These are phyloP conservation scores for Nixonia krombeini DNA, from an alignment of 1,140 invertebrate genomes.

Conservation along the genomic window DNA sequence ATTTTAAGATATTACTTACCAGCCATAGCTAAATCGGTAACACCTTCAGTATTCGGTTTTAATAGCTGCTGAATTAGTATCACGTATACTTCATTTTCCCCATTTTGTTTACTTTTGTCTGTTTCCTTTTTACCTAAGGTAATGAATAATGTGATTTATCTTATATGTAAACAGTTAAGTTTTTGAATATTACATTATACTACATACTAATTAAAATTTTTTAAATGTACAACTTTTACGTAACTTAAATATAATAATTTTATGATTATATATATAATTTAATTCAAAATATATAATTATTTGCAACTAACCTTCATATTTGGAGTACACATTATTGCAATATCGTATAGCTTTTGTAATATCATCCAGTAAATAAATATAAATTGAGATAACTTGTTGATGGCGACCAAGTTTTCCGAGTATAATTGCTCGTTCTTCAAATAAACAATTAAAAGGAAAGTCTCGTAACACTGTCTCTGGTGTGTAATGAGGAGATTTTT, in stretches of 20 bases:
- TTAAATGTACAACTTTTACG: too few species aligned
- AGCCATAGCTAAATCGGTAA: conserved; percentile 59
- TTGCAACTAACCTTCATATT: conserved; percentile 57
- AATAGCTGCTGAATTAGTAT: conserved; percentile 77
- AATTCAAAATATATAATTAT: not conserved
- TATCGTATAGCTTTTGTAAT: conserved; percentile 86
- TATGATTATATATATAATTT: too few species aligned
- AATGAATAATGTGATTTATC: conserved; percentile 11
- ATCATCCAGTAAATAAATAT: conserved; percentile 87
- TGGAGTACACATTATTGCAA: conserved; percentile 80
- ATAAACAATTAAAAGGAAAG: conserved; percentile 88
- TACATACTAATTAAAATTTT: too few species aligned
- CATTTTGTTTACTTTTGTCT: conserved; percentile 63
- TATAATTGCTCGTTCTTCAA: conserved; percentile 94
- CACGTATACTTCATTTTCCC: conserved; percentile 77
- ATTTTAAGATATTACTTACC: conserved; percentile 53
- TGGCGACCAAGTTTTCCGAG: conserved; percentile 89
- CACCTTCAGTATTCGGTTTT: conserved; percentile 72
- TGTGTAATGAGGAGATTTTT: conserved; percentile 86
- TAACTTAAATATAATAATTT: too few species aligned
- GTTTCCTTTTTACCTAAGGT: conserved; percentile 52
- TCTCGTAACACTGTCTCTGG: conserved; percentile 90
- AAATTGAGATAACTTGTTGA: conserved; percentile 93
- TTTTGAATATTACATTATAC: not conserved
- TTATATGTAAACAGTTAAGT: not conserved